Percentiles rank a stretch among this genome's conserved stretches.
Conservation (phyloP, 2,888 invertebrate genomes). For the Scaptomyza parva region DNA sequence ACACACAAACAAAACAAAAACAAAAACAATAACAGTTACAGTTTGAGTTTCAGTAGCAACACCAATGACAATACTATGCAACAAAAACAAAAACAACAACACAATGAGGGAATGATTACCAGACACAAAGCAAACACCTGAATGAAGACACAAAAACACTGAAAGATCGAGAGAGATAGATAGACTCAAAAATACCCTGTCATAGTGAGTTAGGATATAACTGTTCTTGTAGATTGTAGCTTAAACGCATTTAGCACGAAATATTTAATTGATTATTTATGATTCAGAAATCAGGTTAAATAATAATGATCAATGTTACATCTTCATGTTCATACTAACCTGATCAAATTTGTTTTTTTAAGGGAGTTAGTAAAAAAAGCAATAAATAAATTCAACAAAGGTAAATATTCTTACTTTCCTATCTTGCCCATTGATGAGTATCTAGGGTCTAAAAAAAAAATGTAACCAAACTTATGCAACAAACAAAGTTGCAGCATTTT, state of each 20-base stretch:
- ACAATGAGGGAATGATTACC: constrained; percentile 71
- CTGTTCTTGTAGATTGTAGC: too few species aligned
- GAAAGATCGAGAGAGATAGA: not conserved
- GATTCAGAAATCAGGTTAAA: too few species aligned
- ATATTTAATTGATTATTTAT: too few species aligned
- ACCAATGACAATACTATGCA: constrained; percentile 36
- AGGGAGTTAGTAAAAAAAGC: too few species aligned
- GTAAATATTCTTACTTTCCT: not conserved
- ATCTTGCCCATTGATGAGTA: not conserved
- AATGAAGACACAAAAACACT: constrained; percentile 10
- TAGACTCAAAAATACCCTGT: constrained; percentile 11
- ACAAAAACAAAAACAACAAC: constrained; percentile 23
- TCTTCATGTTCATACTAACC: too few species aligned
- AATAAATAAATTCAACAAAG: not conserved
- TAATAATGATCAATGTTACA: too few species aligned
- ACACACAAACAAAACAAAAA: constrained; percentile 25
- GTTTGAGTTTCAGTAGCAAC: constrained; percentile 23
- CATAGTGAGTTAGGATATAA: too few species aligned
- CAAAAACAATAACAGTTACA: constrained; percentile 16
- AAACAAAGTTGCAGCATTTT: constrained; percentile 50
- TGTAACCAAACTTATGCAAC: constrained; percentile 18
- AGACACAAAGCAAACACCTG: constrained; percentile 47
- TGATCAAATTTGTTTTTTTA: too few species aligned
- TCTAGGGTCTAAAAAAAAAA: constrained; percentile 29
- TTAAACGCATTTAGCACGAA: too few species aligned